phyloP scores from a whole-genome alignment of 1,140 invertebrate species.

The Bradynema listronoti region DNA sequence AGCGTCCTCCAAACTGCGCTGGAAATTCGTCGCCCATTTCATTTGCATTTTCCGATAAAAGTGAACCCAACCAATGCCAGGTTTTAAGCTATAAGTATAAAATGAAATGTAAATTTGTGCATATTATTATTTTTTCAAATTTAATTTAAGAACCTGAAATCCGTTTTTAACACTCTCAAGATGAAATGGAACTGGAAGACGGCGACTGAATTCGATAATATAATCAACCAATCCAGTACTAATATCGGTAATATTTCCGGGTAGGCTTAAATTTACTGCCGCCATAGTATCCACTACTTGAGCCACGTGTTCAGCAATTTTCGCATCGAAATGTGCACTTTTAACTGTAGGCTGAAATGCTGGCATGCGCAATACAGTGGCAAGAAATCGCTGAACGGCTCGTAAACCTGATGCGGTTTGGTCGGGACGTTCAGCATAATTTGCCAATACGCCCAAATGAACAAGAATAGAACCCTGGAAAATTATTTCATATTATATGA shows the following conservation, averaged over 20 bases:
- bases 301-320: constrained; percentile 44
- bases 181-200: constrained; percentile 36
- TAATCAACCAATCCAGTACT: constrained; percentile 16
- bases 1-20: not conserved
- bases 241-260: constrained; percentile 34
- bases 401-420: constrained; percentile 37
- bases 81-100: too few species aligned
- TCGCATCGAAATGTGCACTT: constrained; percentile 40
- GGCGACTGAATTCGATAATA: constrained; percentile 26
- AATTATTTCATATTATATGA: not conserved
- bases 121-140: too few species aligned
- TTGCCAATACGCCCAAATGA: constrained; percentile 43
- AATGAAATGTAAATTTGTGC: too few species aligned
- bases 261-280: constrained; percentile 27
- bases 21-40: not conserved
- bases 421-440: constrained; percentile 39
- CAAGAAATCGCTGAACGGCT: constrained; percentile 44
- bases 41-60: not conserved
- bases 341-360: constrained; percentile 28
- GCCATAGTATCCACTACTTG: constrained; percentile 37
- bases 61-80: constrained; percentile 13
- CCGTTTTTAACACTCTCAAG: constrained; percentile 29
- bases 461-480: constrained; percentile 37
- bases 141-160: too few species aligned
- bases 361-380: constrained; percentile 34